Evolutionary conservation across 2,113 vertebrate genomes (phyloP).

Genomic region (Guaruba guarouba): DNA sequence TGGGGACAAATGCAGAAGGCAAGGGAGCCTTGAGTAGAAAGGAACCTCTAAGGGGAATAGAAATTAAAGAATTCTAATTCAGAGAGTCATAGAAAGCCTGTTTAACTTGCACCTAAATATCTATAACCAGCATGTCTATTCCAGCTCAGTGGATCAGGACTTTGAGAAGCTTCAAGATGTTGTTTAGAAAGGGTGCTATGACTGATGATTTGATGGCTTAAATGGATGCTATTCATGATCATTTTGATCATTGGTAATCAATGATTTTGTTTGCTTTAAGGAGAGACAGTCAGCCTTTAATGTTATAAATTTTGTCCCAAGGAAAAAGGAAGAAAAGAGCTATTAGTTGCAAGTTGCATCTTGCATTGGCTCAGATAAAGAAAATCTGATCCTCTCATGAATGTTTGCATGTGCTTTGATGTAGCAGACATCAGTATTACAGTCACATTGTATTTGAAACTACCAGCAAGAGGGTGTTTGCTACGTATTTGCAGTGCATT

Average conservation of each 20-base stretch:
- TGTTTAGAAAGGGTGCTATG: not conserved
- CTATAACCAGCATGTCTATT: not conserved
- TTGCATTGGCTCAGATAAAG: not conserved
- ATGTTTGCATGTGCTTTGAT: not conserved
- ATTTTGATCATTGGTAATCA: not conserved
- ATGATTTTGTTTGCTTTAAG: not conserved
- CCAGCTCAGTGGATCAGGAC: not conserved
- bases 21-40: not conserved
- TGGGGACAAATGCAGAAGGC: not conserved
- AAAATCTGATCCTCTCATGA: not conserved
- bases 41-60: not conserved
- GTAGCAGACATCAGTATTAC: not conserved
- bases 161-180: not conserved
- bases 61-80: not conserved
- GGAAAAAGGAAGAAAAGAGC: not conserved
- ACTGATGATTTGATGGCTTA: not conserved
- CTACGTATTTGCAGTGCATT: not conserved
- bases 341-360: not conserved
- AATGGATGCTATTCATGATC: not conserved
- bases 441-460: not conserved
- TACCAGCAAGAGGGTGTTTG: not conserved
- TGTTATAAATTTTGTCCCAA: not conserved
- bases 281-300: not conserved
- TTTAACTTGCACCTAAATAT: not conserved
- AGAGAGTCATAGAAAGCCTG: not conserved